Conservation (phyloP, 30 jellyfish, hydroid and myxozoan species). For the Turritopsis dohrnii region DNA sequence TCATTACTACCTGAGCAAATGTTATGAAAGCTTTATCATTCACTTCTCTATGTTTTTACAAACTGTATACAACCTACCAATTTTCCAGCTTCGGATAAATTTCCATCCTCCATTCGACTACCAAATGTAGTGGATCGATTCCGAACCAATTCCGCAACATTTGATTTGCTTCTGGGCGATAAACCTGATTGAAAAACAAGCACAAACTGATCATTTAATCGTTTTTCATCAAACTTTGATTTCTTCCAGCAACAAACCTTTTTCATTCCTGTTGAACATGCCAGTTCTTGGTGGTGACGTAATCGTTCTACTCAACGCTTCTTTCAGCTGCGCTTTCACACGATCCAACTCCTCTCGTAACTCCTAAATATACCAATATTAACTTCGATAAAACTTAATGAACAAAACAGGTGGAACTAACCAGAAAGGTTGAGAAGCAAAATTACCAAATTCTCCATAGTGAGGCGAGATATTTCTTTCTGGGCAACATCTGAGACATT, state of each 20-base stretch:
- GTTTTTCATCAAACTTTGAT: not conserved
- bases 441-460: conserved; percentile 63
- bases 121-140: conserved; percentile 31
- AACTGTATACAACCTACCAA: conserved; percentile 58
- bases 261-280: not conserved
- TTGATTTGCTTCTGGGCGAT: conserved; percentile 29
- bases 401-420: conserved; percentile 63
- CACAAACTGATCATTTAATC: not conserved
- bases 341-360: conserved; percentile 43
- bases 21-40: not conserved
- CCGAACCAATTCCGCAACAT: conserved; percentile 28
- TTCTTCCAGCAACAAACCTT: conserved; percentile 27
- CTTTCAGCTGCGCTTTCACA: conserved; percentile 36
- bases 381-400: not conserved
- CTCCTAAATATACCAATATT: conserved; percentile 22
- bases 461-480: conserved; percentile 66
- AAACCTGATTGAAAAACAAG: conserved; percentile 12
- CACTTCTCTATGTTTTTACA: not conserved
- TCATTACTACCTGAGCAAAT: conserved; percentile 16
- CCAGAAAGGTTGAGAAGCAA: not conserved
- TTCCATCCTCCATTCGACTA: conserved; percentile 33
- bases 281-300: conserved; percentile 57
- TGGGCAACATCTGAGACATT: conserved; percentile 41
- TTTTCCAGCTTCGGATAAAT: conserved; percentile 69
- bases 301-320: conserved; percentile 25